Evolutionary conservation across 2,888 invertebrate species (phyloP).

Genomic region (Hydrotaea diabolus): DNA sequence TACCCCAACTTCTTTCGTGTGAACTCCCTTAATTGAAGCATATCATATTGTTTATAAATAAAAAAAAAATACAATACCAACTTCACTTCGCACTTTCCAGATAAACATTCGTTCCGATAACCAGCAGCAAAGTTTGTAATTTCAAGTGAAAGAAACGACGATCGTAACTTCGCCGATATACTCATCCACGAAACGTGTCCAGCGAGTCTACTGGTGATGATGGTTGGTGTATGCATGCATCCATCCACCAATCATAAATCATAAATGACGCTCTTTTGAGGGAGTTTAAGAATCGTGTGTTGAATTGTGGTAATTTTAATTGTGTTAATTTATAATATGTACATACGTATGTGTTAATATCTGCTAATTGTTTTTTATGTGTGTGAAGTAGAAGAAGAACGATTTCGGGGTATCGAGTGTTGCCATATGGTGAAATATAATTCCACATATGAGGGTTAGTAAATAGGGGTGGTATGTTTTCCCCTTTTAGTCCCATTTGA

Average conservation of each 20-base stretch:
- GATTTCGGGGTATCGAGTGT: background rate
- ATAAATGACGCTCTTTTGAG: constrained; percentile 12
- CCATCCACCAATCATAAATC: background rate
- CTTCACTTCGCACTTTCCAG: no score
- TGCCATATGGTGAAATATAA: background rate
- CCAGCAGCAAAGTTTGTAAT: no score
- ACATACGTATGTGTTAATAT: constrained; percentile 23
- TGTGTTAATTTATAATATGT: constrained; percentile 29
- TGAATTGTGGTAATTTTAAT: constrained; percentile 33
- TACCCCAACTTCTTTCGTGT: no score
- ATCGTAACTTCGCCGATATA: background rate
- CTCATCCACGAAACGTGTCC: constrained; percentile 2
- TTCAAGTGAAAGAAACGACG: background rate
- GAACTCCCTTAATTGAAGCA: no score
- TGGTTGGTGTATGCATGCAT: background rate
- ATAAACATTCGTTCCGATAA: no score
- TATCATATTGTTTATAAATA: no score
- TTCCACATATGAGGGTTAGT: background rate
- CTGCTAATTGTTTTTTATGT: constrained; percentile 35
- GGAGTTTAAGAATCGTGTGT: constrained; percentile 35
- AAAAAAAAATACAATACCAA: no score
- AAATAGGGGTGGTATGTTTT: no score
- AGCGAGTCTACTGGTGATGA: background rate
- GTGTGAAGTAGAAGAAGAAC: constrained; percentile 31
- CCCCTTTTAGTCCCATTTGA: no score